Percentiles rank a stretch among this genome's conserved stretches.
Conservation (phyloP, 35 echinoderm and acorn worm species). For the Patiria miniata region DNA sequence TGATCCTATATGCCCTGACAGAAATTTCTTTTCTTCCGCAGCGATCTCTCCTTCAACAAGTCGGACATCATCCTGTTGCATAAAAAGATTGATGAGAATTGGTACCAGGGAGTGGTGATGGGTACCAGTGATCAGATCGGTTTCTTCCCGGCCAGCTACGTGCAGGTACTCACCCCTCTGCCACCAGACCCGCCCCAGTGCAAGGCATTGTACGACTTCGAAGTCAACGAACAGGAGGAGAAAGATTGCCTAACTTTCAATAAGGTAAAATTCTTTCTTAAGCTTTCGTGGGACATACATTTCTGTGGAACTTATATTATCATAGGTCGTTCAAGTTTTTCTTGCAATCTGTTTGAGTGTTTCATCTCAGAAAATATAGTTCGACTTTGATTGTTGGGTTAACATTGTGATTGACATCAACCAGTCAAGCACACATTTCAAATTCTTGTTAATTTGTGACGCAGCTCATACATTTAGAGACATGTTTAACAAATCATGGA, state of each 20-base stretch:
- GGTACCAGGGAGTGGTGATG: slow-evolving; percentile 85
- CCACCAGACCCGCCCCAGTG: slow-evolving; percentile 84
- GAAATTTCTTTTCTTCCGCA: slow-evolving; percentile 43
- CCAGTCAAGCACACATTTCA: too few species aligned
- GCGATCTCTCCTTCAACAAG: slow-evolving; percentile 96
- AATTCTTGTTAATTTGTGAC: too few species aligned
- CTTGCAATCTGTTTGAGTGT: too few species aligned
- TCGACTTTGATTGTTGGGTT: too few species aligned
- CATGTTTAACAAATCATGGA: too few species aligned
- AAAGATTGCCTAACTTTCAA: slow-evolving; percentile 89
- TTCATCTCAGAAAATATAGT: too few species aligned
- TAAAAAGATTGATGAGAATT: slow-evolving; percentile 96
- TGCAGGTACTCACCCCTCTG: slow-evolving; percentile 78
- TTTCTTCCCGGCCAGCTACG: slow-evolving; percentile 93
- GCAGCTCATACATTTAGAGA: too few species aligned
- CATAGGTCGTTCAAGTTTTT: too few species aligned
- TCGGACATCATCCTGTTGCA: slow-evolving; percentile 78
- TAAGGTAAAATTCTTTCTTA: slow-evolving; percentile 56
- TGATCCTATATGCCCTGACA: too few species aligned
- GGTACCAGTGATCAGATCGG: slow-evolving; percentile 50
- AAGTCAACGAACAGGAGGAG: slow-evolving; percentile 83
- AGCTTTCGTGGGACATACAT: too few species aligned
- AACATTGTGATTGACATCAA: too few species aligned
- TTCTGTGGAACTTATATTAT: too few species aligned
- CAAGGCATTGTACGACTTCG: slow-evolving; percentile 97